phyloP scores from a whole-genome alignment of 2,888 invertebrate genomes.

The Himalopsyche tibetana region DNA sequence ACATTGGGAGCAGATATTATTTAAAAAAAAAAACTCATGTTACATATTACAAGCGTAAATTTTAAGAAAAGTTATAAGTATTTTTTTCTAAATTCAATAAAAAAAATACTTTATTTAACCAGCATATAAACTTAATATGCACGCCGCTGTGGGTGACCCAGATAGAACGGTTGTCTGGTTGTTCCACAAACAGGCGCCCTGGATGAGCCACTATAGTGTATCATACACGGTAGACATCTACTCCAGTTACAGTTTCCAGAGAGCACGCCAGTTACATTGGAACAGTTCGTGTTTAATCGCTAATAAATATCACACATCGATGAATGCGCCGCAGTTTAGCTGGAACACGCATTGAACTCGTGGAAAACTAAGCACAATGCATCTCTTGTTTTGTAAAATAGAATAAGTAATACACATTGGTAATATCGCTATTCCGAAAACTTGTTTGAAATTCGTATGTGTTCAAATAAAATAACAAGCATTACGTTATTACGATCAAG shows the following conservation, averaged over 20 bases:
- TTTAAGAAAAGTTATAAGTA: no score
- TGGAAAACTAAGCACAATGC: neutral
- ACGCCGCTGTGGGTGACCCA: conserved; percentile 1
- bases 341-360: neutral
- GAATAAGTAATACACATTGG: no score
- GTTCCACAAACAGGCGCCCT: conserved; percentile 34
- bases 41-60: no score
- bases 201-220: conserved; percentile 19
- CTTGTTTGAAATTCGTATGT: no score
- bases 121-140: neutral
- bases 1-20: no score
- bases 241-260: neutral
- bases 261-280: conserved; percentile 1
- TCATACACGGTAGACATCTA: neutral
- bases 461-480: no score
- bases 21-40: no score
- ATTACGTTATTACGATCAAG: no score
- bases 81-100: no score
- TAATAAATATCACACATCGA: conserved; percentile 31
- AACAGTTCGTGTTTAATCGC: conserved; percentile 12
- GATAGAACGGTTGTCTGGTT: neutral
- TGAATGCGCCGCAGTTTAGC: neutral
- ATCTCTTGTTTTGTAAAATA: no score
- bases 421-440: no score
- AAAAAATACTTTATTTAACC: no score